These are phyloP conservation scores for Drosophila colorata DNA, from an alignment of 2,888 invertebrate species.

Conservation along the genomic window DNA sequence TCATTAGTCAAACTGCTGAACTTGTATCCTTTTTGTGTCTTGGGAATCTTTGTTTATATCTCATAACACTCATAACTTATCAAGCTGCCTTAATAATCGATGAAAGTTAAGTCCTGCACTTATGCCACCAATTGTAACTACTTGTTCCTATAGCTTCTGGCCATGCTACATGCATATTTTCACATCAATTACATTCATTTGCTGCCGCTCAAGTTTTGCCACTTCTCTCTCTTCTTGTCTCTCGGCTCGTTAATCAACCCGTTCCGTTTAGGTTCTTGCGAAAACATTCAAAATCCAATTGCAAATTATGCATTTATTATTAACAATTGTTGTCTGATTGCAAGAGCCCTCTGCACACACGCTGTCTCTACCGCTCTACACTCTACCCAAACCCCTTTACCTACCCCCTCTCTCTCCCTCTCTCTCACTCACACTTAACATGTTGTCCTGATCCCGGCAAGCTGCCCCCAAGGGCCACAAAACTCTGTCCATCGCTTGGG, in stretches of 20 bases:
- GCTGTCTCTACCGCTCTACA: not conserved
- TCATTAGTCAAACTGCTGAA: slow-evolving; percentile 7
- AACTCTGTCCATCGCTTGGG: slow-evolving; percentile 60
- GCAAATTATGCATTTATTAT: slow-evolving; percentile 82
- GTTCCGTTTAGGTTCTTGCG: slow-evolving; percentile 45
- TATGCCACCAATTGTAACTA: slow-evolving; percentile 5
- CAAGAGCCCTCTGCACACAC: slow-evolving; percentile 31
- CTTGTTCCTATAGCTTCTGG: slow-evolving; percentile 12
- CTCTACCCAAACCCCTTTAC: too few species aligned
- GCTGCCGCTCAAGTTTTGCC: slow-evolving; percentile 3
- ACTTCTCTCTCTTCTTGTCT: too few species aligned
- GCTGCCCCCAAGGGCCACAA: slow-evolving; percentile 58
- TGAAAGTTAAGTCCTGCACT: slow-evolving; percentile 10
- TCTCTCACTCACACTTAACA: not conserved
- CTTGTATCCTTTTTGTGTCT: slow-evolving; percentile 4
- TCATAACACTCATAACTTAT: slow-evolving; percentile 8
- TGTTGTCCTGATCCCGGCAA: slow-evolving; percentile 29
- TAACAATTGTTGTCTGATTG: slow-evolving; percentile 80
- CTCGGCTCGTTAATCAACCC: slow-evolving; percentile 70
- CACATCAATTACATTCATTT: slow-evolving; percentile 32
- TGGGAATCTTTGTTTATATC: not conserved
- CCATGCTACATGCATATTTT: slow-evolving; percentile 4
- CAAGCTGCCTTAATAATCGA: slow-evolving; percentile 3
- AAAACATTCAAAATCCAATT: slow-evolving; percentile 78
- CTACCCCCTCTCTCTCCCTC: not conserved